Conservation (phyloP, 2,888 invertebrate species). For the Lomographa bimaculata region DNA sequence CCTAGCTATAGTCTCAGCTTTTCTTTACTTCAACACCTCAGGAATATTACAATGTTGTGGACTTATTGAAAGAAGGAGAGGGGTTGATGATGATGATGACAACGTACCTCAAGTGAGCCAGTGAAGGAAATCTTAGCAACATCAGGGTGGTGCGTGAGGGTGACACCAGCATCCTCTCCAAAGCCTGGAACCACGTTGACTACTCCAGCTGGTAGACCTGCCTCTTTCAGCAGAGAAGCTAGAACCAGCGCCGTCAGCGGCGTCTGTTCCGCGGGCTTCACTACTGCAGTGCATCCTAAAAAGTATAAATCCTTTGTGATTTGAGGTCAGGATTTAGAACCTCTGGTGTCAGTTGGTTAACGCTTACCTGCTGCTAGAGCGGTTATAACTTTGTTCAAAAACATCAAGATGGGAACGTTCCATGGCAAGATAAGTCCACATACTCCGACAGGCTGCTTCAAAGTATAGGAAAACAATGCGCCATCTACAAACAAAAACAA, state of each 20-base stretch:
- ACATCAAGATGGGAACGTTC: constrained; percentile 95
- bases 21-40: too few species aligned
- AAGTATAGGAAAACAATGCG: constrained; percentile 88
- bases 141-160: constrained; percentile 87
- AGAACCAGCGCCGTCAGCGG: constrained; percentile 93
- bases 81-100: too few species aligned
- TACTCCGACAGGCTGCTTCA: constrained; percentile 83
- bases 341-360: too few species aligned
- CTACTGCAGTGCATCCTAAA: constrained; percentile 89
- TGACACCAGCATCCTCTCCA: constrained; percentile 89
- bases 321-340: too few species aligned
- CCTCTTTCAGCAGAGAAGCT: constrained; percentile 91
- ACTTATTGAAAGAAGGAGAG: too few species aligned
- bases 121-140: constrained; percentile 94
- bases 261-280: constrained; percentile 98
- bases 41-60: too few species aligned
- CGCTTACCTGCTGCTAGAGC: constrained; percentile 82
- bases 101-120: constrained; percentile 54
- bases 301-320: background rate
- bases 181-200: constrained; percentile 94
- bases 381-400: constrained; percentile 93
- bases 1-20: too few species aligned
- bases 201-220: constrained; percentile 95
- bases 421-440: constrained; percentile 95
- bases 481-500: constrained; percentile 87